Conservation (phyloP, 2,113 vertebrate genomes). For the Boulengeromyrus knoepffleri region DNA sequence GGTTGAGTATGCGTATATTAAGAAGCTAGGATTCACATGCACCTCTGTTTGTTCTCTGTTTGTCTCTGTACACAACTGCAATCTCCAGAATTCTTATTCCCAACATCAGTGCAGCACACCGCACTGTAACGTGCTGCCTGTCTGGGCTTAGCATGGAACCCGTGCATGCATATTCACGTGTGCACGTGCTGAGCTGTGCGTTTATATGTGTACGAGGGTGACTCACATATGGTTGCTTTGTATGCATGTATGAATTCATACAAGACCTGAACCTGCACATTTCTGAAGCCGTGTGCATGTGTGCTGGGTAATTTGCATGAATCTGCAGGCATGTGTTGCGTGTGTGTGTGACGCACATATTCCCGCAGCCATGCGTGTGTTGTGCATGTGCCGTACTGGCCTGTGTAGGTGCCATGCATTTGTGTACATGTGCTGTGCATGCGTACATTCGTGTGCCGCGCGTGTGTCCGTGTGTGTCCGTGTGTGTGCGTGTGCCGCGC, state of each 20-base stretch:
- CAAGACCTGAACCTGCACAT: background rate
- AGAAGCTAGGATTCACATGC: background rate
- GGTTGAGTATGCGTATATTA: slow-evolving; percentile 17
- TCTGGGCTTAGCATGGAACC: background rate
- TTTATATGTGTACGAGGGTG: background rate
- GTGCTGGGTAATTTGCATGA: background rate
- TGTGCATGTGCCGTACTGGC: background rate
- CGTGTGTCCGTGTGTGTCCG: too few relatives aligned
- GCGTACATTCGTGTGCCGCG: background rate
- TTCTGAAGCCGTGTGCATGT: background rate
- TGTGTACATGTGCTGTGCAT: background rate
- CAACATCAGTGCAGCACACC: background rate
- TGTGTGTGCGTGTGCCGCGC: slow-evolving; percentile 12
- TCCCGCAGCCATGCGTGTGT: background rate
- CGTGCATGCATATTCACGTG: background rate
- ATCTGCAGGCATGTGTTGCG: background rate
- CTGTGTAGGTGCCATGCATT: background rate
- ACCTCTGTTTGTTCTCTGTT: slow-evolving; percentile 10
- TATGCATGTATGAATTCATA: background rate
- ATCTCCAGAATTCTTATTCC: slow-evolving; percentile 12
- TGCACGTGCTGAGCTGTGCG: background rate
- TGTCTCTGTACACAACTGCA: slow-evolving; percentile 16
- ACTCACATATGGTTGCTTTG: too few relatives aligned
- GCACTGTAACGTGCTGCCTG: background rate
- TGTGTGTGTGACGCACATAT: background rate